phyloP scores from a whole-genome alignment of 2,797 vertebrate species.

The Anableps anableps region DNA sequence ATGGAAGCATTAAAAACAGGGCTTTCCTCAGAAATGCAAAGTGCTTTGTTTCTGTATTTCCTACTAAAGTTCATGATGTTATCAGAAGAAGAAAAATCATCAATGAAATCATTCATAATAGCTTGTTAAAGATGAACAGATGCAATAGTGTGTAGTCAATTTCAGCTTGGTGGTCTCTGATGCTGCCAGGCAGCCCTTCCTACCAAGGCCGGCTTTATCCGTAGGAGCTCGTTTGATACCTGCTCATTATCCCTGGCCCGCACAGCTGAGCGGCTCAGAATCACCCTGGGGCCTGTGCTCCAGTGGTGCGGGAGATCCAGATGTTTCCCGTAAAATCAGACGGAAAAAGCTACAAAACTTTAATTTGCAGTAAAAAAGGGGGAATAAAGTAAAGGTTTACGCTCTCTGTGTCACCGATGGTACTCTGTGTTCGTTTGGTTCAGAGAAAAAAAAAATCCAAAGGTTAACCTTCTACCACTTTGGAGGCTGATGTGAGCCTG shows the following conservation, averaged over 20 bases:
- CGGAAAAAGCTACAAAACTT: slow-evolving; percentile 88
- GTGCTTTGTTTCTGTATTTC: not conserved
- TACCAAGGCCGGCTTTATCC: slow-evolving; percentile 54
- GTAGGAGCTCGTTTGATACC: slow-evolving; percentile 77
- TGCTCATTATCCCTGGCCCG: slow-evolving; percentile 80
- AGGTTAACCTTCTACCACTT: slow-evolving; percentile 59
- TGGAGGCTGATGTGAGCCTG: slow-evolving; percentile 52
- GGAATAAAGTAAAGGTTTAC: slow-evolving; percentile 83
- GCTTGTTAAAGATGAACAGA: slow-evolving; percentile 6
- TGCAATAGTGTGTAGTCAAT: slow-evolving; percentile 16
- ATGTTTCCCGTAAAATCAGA: slow-evolving; percentile 88
- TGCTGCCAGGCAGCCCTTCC: slow-evolving; percentile 41
- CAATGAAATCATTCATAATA: slow-evolving; percentile 2
- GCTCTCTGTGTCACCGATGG: slow-evolving; percentile 71
- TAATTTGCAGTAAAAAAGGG: slow-evolving; percentile 81
- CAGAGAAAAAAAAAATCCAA: slow-evolving; percentile 53
- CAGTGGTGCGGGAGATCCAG: slow-evolving; percentile 77
- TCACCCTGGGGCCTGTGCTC: slow-evolving; percentile 76
- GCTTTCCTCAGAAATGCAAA: slow-evolving; percentile 7
- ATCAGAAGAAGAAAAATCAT: not conserved
- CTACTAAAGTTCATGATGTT: not conserved
- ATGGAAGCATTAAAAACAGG: not conserved
- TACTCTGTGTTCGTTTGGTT: slow-evolving; percentile 68
- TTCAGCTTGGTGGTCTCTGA: slow-evolving; percentile 66
- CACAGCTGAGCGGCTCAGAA: slow-evolving; percentile 74